Base-by-base conservation (phyloP, 2,888 invertebrate species). In the Epistrophella euchroma region DNA sequence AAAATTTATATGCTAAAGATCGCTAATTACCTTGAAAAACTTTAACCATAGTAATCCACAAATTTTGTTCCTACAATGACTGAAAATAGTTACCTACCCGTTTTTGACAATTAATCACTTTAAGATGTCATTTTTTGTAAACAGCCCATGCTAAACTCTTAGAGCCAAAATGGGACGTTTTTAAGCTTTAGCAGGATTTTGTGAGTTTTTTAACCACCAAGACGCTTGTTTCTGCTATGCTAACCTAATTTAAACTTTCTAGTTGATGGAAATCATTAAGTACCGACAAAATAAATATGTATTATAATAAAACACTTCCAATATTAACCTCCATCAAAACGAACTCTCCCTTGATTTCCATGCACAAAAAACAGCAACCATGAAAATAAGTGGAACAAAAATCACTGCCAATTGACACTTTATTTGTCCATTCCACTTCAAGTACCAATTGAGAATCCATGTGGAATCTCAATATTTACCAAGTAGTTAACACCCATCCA, bases 391-490 rank as follows among this genome's bases (percentile, higher is more conserved):
- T 28, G 40, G 19, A 77, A 35, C 56, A 64, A 77, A 86, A 86
- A 86, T 82, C 77, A 71, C 82, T 86, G 72, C 86, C 86, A 86
- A 86, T 82, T 86, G 86, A 86, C 86, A 86, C 86, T 86, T 86
- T 82, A 86, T 86, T 86, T 82, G 77, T 74, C 74, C 81, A 86
- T 86, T 86, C 71, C 74, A 78, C 52, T 74, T 28, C 22, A 66
- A 58, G 64, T 55, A 58, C 73, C 86, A 86, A 82, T 86, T 70
- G 82, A 73, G 77, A 86, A 86, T 86, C 86, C 86, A 86, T 86
- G 82, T 86, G 86, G 82, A 86, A 86, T 86, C 82, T 82, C 86
- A 86, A 86, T 86, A 86, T 86, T 86, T 86, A 86, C 82, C 86
- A 82, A 86, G 86, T 86, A 86, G 86, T 86, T 86, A 86, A 86